Conservation (phyloP, 2,113 vertebrate species). For the Indicator indicator region DNA sequence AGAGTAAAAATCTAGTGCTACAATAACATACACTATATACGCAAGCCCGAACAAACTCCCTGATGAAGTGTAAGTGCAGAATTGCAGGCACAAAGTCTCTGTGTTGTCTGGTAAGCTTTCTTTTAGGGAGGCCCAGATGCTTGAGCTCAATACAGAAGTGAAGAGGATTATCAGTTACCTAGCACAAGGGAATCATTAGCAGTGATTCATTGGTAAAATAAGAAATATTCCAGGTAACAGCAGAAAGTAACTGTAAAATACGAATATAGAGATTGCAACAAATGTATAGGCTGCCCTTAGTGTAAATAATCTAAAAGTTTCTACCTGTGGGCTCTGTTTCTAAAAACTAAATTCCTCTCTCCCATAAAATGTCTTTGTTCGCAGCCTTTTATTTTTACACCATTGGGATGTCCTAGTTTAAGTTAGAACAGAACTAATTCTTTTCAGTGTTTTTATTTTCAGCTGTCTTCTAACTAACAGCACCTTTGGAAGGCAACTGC, state of each 20-base stretch:
- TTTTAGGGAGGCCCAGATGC: not conserved
- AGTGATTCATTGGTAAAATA: not conserved
- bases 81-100: not conserved
- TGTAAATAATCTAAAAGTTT: not conserved
- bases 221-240: not conserved
- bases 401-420: too few species aligned
- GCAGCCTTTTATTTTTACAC: not conserved
- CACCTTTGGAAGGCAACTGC: too few species aligned
- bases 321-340: not conserved
- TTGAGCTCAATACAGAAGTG: not conserved
- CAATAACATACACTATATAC: not conserved
- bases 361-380: not conserved
- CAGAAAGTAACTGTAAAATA: not conserved
- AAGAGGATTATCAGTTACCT: not conserved
- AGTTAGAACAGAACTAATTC: too few species aligned
- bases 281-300: not conserved
- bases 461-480: too few species aligned
- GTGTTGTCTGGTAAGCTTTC: not conserved
- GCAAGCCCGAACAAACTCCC: not conserved
- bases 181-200: not conserved
- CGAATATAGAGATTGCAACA: not conserved
- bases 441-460: too few species aligned
- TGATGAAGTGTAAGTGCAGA: not conserved
- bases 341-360: not conserved
- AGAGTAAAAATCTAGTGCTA: not conserved